phyloP scores from a whole-genome alignment of 2,888 invertebrate genomes.

The Tenthredo mesomela region DNA sequence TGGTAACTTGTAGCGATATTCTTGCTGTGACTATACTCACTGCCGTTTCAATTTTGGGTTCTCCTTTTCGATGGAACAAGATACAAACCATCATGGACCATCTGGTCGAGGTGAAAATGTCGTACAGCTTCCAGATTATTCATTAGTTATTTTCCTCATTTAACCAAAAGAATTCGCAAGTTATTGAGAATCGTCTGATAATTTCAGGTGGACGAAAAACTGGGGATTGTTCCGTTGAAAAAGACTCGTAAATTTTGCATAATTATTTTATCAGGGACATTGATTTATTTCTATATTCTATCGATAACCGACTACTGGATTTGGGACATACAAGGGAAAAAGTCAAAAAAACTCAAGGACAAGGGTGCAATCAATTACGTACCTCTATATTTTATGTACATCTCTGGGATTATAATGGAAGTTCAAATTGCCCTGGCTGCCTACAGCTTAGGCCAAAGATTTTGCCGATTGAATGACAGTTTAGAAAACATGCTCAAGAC shows the following conservation, averaged over 20 bases:
- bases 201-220: slow-evolving; percentile 68
- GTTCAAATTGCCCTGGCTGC: slow-evolving; percentile 82
- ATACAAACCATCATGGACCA: slow-evolving; percentile 80
- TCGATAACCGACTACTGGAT: slow-evolving; percentile 68
- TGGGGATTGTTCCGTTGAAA: slow-evolving; percentile 64
- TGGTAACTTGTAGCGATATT: slow-evolving; percentile 81
- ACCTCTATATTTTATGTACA: slow-evolving; percentile 82
- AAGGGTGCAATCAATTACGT: slow-evolving; percentile 79
- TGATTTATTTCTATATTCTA: slow-evolving; percentile 63
- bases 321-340: slow-evolving; percentile 65
- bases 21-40: slow-evolving; percentile 80
- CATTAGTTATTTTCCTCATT: not conserved
- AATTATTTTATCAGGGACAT: slow-evolving; percentile 58
- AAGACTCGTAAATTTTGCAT: slow-evolving; percentile 68
- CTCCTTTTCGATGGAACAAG: slow-evolving; percentile 79
- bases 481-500: slow-evolving; percentile 76
- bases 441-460: slow-evolving; percentile 80
- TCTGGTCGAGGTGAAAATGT: slow-evolving; percentile 77
- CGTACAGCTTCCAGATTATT: not conserved
- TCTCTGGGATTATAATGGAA: slow-evolving; percentile 81
- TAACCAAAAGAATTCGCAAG: not conserved
- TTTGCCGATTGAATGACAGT: slow-evolving; percentile 80
- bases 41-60: slow-evolving; percentile 79
- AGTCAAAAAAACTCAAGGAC: slow-evolving; percentile 59
- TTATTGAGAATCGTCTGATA: not conserved